Evolutionary conservation across 2,797 vertebrate species (phyloP).

Genomic region (Intellagama lesueurii): DNA sequence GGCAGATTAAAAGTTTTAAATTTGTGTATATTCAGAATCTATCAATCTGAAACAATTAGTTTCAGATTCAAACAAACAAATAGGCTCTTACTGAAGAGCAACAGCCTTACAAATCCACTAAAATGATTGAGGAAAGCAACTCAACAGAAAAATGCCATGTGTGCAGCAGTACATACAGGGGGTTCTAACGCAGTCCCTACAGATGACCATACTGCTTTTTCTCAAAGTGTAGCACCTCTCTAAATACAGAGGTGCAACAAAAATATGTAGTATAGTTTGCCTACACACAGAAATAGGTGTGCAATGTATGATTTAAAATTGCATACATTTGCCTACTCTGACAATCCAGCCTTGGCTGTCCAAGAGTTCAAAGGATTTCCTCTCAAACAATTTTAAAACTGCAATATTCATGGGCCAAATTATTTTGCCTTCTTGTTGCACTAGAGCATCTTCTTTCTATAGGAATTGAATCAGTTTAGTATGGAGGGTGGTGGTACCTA

Average conservation of each 20-base stretch:
- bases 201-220: neutral
- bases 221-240: neutral
- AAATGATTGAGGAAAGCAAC: neutral
- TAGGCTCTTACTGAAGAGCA: neutral
- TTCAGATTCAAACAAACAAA: neutral
- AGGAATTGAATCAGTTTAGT: fast-evolving
- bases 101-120: neutral
- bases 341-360: neutral
- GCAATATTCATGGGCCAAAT: too few species aligned
- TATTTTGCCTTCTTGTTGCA: neutral
- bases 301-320: neutral
- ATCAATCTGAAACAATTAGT: neutral
- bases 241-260: neutral
- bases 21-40: neutral
- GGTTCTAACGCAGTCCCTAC: neutral
- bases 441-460: too few species aligned
- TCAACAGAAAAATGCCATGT: neutral
- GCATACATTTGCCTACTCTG: neutral
- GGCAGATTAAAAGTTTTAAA: neutral
- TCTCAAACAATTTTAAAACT: neutral
- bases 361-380: neutral
- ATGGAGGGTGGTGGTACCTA: neutral
- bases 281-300: neutral
- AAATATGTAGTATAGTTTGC: neutral
- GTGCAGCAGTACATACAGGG: neutral